These are phyloP conservation scores for Xiphophorus hellerii DNA, from an alignment of 2,113 vertebrate genomes.

Conservation along the genomic window DNA sequence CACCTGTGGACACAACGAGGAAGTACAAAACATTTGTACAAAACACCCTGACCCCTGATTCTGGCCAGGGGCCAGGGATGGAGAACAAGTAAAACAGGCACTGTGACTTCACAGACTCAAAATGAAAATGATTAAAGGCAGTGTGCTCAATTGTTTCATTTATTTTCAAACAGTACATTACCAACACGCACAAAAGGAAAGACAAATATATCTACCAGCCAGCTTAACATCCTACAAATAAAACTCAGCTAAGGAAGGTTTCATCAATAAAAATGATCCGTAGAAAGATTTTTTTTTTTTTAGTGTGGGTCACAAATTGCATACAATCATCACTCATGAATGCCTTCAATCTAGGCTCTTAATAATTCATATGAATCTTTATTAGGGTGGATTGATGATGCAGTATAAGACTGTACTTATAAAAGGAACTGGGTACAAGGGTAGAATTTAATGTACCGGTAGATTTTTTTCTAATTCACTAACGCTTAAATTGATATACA, in stretches of 20 bases:
- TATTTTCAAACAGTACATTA: conserved; percentile 54
- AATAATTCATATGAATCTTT: not conserved
- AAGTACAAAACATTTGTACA: conserved; percentile 47
- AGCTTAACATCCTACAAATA: conserved; percentile 45
- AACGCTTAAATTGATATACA: not conserved
- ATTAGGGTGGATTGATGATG: not conserved
- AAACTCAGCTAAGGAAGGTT: conserved; percentile 47
- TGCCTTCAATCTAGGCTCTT: not conserved
- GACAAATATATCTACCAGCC: conserved; percentile 27
- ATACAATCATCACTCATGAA: not conserved
- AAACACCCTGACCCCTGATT: conserved; percentile 38
- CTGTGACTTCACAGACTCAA: not conserved
- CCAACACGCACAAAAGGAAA: conserved; percentile 15
- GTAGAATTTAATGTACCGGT: not conserved
- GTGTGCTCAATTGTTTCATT: conserved; percentile 49
- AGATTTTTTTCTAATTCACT: not conserved
- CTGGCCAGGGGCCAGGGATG: conserved; percentile 37
- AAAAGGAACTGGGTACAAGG: not conserved
- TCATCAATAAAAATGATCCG: conserved; percentile 40
- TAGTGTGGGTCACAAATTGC: not conserved
- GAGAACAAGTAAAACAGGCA: conserved; percentile 1
- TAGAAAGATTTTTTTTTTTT: not conserved
- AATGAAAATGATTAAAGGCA: conserved; percentile 27
- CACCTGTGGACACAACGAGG: conserved; percentile 75
- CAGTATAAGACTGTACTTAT: not conserved